Evolutionary conservation across 2,888 invertebrate genomes (phyloP).

Genomic region (Drosophila barbarae): DNA sequence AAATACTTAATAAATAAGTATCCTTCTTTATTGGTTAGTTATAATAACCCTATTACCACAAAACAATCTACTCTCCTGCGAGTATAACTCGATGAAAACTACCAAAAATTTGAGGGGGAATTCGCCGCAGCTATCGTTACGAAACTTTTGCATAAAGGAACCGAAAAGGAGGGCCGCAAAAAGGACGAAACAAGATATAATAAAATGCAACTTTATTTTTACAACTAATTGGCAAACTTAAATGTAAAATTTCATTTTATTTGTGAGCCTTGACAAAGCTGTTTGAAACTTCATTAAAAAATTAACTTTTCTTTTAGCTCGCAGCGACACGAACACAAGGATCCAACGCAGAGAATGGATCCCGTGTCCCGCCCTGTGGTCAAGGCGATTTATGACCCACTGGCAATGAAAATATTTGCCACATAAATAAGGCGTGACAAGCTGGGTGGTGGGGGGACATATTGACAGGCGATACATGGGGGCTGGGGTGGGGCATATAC

Average conservation of each 20-base stretch:
- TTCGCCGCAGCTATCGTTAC: constrained; percentile 64
- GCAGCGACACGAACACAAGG: constrained; percentile 40
- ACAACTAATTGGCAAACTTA: constrained; percentile 77
- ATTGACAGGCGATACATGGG: constrained; percentile 52
- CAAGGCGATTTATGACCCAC: constrained; percentile 55
- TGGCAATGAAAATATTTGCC: constrained; percentile 55
- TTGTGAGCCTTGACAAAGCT: constrained; percentile 60
- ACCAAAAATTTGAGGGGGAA: constrained; percentile 69
- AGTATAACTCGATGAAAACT: constrained; percentile 45
- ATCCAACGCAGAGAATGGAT: constrained; percentile 11
- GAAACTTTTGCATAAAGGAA: constrained; percentile 56
- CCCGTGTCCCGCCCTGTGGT: constrained; percentile 38
- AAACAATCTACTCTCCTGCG: constrained; percentile 2
- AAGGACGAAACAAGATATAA: constrained; percentile 35
- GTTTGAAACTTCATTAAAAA: constrained; percentile 72
- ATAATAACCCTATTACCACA: constrained; percentile 1
- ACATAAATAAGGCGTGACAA: constrained; percentile 67
- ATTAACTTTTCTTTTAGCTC: constrained; percentile 58
- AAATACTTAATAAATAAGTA: background rate
- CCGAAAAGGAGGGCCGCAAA: constrained; percentile 4
- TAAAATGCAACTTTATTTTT: constrained; percentile 70
- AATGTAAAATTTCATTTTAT: constrained; percentile 76
- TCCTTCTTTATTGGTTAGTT: too few species aligned
- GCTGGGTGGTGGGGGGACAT: constrained; percentile 23
- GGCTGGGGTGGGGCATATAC: background rate